Base-by-base conservation (phyloP, 2,888 invertebrate species). In the Labia minor region DNA sequence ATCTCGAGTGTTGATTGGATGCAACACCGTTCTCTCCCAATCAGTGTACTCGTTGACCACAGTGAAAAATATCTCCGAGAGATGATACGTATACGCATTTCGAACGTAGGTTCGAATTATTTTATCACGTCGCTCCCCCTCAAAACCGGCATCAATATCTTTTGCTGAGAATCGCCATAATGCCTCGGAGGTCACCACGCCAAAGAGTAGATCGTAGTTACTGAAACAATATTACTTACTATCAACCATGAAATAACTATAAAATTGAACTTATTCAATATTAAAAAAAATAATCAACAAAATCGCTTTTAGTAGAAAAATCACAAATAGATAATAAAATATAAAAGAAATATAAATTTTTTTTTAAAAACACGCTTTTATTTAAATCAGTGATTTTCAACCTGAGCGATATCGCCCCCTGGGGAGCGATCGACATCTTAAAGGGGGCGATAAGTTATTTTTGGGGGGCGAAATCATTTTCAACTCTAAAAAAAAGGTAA, bases 21-120 rank as follows among this genome's bases (percentile, higher is more conserved):
- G 92, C 78, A 92, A 85, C 26, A 92, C 90, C 73, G 92, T 92
- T 77, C 89, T 83, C 78, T 93, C 93, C 97, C 97, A 98, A 78
- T 97, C 95, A 68, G 96, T 97, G 80, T 98, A 98, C 76, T 97
- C 96, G 78, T 96, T 96, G 72, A 94, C 90, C 72, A 96, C 90
- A 71, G 97, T 94, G 78, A 92, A 92, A 81, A 95, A 95, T 74
- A 98, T 95, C 80, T 97, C 96, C 76, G 93, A 94, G 72, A 95
- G 83, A 78, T 98, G 97, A 80, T 92, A 96, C 70, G 90, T 90
- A 80, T 93, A 98, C 33, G 95, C 89, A 79, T 97, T 96, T 69
- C 95, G 84, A 66, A 97, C 95, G 78, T 95, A 92, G 37, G 95
- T 93, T 75, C 94, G 84, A 21, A 77, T 70, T 37, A 94, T 91